These are phyloP conservation scores for Crocuta crocuta DNA, from an alignment of 2,113 vertebrate genomes.

Conservation along the genomic window DNA sequence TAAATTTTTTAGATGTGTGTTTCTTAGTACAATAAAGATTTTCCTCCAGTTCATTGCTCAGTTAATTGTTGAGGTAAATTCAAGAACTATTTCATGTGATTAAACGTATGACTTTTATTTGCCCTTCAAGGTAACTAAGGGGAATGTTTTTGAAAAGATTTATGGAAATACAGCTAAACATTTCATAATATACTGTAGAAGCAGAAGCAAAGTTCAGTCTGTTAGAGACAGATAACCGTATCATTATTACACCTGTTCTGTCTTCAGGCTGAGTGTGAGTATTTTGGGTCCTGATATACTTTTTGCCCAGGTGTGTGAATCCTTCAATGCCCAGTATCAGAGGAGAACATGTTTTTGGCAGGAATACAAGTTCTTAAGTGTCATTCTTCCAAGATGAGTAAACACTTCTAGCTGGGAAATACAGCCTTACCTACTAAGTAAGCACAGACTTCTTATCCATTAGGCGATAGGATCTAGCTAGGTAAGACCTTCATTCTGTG, in stretches of 20 bases:
- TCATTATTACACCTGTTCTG: not conserved
- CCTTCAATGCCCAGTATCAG: not conserved
- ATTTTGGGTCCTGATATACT: not conserved
- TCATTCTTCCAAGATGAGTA: not conserved
- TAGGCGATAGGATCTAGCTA: not conserved
- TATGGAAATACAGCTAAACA: not conserved
- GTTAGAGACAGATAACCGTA: not conserved
- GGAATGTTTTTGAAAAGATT: not conserved
- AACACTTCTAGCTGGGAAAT: not conserved
- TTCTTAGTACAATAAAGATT: not conserved
- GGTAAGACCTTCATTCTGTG: not conserved
- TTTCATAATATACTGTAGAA: not conserved
- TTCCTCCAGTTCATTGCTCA: not conserved
- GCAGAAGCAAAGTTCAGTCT: not conserved
- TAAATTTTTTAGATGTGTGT: not conserved
- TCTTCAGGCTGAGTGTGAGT: not conserved
- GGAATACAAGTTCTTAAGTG: not conserved
- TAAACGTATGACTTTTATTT: not conserved
- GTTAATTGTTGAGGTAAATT: not conserved
- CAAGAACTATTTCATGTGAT: not conserved
- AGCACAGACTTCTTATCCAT: not conserved
- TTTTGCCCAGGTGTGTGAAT: not conserved
- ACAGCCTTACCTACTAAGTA: accelerated
- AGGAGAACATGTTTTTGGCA: not conserved
- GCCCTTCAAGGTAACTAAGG: not conserved